Conservation (phyloP, 2,113 vertebrate species). For the Gulo gulo region DNA sequence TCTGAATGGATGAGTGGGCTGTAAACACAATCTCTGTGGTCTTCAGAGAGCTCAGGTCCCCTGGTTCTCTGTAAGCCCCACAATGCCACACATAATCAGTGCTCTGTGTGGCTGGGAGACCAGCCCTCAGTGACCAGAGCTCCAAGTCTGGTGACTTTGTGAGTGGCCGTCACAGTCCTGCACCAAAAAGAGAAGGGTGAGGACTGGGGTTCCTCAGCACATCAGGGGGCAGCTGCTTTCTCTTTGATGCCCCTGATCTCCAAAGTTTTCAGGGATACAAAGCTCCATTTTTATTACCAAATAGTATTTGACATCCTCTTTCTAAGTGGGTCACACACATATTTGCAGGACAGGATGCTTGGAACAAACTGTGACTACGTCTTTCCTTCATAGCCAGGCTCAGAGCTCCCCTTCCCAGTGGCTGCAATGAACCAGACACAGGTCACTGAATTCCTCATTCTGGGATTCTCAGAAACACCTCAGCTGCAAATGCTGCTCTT, state of each 20-base stretch:
- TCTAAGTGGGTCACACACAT: background rate
- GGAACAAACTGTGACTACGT: background rate
- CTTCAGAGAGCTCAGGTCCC: too few relatives aligned
- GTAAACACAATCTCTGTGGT: background rate
- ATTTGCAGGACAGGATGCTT: background rate
- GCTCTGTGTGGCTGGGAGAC: background rate
- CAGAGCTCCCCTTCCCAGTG: background rate
- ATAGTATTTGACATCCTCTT: background rate
- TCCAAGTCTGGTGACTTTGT: background rate
- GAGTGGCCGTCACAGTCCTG: background rate
- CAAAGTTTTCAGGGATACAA: background rate
- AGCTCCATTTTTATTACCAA: background rate
- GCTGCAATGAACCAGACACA: slow-evolving; percentile 3
- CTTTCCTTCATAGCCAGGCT: background rate
- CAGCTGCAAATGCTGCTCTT: background rate
- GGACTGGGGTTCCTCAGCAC: background rate
- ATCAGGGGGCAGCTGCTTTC: background rate
- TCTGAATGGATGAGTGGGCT: background rate
- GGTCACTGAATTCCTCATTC: slow-evolving; percentile 27
- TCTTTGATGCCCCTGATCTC: background rate
- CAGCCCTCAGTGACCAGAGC: background rate
- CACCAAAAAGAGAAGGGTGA: too few relatives aligned
- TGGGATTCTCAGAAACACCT: slow-evolving; percentile 41
- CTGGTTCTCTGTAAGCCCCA: background rate
- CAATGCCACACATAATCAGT: background rate